Conservation (phyloP, 2,113 vertebrate species). For the Thalassarche chlororhynchos region DNA sequence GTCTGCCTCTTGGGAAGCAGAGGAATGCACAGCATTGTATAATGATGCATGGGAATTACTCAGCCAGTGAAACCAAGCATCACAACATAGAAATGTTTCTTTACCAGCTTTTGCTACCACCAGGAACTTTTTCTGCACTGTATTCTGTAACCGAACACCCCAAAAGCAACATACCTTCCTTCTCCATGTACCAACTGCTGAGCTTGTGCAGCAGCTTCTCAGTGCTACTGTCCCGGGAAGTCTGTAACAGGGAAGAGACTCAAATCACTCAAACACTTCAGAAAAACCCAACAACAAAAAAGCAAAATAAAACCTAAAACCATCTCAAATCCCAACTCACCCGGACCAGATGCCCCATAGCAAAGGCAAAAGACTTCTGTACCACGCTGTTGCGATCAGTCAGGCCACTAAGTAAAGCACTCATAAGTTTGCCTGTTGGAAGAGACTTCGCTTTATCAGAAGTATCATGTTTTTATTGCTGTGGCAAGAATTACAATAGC, state of each 20-base stretch:
- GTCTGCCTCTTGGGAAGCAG: not conserved
- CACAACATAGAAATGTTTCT: not conserved
- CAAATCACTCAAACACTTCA: not conserved
- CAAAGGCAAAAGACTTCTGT: constrained; percentile 94
- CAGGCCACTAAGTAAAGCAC: constrained; percentile 88
- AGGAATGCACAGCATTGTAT: not conserved
- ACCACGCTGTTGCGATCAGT: constrained; percentile 91
- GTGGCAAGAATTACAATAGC: not conserved
- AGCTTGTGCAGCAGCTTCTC: constrained; percentile 95
- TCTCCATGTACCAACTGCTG: constrained; percentile 94
- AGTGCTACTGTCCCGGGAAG: constrained; percentile 90
- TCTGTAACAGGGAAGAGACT: constrained; percentile 71
- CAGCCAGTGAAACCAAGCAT: not conserved
- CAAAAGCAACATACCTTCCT: constrained; percentile 83
- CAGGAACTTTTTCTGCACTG: not conserved
- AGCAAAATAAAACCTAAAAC: not conserved
- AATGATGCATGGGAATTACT: not conserved
- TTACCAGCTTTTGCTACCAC: not conserved
- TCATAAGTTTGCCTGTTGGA: constrained; percentile 94
- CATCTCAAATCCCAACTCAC: constrained; percentile 72
- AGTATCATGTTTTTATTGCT: not conserved
- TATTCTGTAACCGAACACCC: not conserved
- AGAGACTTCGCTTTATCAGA: not conserved
- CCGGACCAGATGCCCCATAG: constrained; percentile 94
- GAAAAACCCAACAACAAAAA: not conserved